Evolutionary conservation across 2,113 vertebrate species (phyloP).

Genomic region (Caracal caracal): DNA sequence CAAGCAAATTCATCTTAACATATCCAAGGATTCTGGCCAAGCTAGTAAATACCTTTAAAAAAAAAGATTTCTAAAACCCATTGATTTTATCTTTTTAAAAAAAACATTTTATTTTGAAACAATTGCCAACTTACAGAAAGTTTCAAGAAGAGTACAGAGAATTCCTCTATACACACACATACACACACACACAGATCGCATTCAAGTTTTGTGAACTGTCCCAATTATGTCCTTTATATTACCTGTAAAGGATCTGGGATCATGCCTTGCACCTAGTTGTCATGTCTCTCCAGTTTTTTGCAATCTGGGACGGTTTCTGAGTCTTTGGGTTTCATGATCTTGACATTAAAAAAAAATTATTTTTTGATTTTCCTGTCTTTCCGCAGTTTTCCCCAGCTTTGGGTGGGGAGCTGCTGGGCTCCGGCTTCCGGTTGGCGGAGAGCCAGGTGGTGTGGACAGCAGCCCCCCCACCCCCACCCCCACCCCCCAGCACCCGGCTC

Average conservation of each 20-base stretch:
- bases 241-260: background rate
- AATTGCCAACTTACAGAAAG: background rate
- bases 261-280: background rate
- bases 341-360: background rate
- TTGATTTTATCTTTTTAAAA: background rate
- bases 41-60: background rate
- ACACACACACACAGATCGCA: background rate
- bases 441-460: conserved; percentile 77
- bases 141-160: background rate
- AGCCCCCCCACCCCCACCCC: background rate
- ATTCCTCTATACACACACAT: background rate
- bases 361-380: conserved; percentile 84
- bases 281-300: background rate
- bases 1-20: background rate
- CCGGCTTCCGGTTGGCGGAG: conserved; percentile 56
- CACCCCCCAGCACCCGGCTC: conserved; percentile 5
- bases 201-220: background rate
- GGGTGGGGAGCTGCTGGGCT: conserved; percentile 84
- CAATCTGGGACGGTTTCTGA: background rate
- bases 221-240: background rate
- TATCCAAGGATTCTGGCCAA: background rate
- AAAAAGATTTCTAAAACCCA: background rate
- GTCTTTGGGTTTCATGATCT: background rate
- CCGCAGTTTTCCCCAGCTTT: conserved; percentile 80
- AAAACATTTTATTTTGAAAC: background rate